Base-by-base conservation (phyloP, 1,140 invertebrate species). In the Drosophila willistoni region DNA sequence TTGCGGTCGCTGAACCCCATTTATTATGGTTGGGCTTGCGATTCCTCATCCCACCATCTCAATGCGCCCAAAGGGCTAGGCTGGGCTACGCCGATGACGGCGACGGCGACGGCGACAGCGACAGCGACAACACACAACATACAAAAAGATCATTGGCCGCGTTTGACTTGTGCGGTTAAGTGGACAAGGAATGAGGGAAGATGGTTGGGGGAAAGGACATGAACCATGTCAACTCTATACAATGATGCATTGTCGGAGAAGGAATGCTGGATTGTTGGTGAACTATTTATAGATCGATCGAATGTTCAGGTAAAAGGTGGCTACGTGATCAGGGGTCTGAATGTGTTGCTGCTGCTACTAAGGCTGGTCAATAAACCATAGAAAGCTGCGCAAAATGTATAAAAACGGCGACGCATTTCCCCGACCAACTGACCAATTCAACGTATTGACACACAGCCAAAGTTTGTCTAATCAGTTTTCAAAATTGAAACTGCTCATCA, bases 111-210 rank as follows among this genome's bases (percentile, higher is more conserved):
- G 4, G 25, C 25, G 3, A 25, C 25, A 4, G n/a, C n/a, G n/a
- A n/a, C 19, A 25, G 25, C 25, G 25, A 25, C 25, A 25, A 25
- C 4, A 25, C 5, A 29, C 29, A 29, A 29, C 44, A 51, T 14
- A 51, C 9, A 59, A 59, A 59, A 34, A 51, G 62, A 64, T 64
- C 62, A 64, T 64, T 64, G 62, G 62, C 62, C 62, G 42, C 6
- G 19, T 10, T 47, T 47, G 41, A 33, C 62, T 44, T 42, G 22
- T 7, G 34, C 7, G 34, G 34, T 10, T 36, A 39, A 5, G 12
- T 12, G 36, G 36, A 13, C 10, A 13, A 39, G 10, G 36, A 5
- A 12, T 5, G 12, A 10, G 5, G 9, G 34, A 12, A 12, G 9
- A 36, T 22, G 44, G 14, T 19, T 10, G 9, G 44, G 44, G 62